Percentiles rank a stretch among this genome's conserved stretches.
Evolutionary conservation across 2,113 vertebrate genomes (phyloP).

Genomic region (Coracopsis vasa): DNA sequence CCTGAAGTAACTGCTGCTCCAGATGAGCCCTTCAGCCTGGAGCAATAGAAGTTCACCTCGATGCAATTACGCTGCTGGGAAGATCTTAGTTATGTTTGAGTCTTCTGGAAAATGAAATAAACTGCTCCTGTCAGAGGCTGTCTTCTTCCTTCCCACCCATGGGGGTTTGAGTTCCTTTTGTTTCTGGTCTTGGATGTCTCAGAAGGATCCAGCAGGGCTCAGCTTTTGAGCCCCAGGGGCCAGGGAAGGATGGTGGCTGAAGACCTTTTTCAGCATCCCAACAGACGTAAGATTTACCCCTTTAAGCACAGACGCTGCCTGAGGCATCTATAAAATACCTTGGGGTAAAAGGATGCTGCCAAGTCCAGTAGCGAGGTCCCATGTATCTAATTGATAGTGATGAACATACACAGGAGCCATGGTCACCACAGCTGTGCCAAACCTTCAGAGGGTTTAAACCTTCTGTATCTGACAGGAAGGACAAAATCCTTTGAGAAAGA

Average conservation of each 20-base stretch:
- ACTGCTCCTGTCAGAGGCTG: neutral
- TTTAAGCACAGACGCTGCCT: neutral
- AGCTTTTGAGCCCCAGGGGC: neutral
- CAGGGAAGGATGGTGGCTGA: neutral
- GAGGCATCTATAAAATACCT: neutral
- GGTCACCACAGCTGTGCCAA: neutral
- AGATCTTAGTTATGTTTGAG: neutral
- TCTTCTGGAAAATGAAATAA: neutral
- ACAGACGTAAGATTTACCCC: neutral
- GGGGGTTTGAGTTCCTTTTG: neutral
- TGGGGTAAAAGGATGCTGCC: neutral
- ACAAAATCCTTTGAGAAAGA: neutral
- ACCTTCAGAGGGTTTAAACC: neutral
- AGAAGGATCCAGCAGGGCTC: neutral
- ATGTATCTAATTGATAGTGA: neutral
- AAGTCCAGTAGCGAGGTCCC: accelerated
- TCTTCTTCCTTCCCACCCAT: neutral
- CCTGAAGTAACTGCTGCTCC: neutral
- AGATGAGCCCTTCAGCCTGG: neutral
- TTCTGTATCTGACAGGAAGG: neutral
- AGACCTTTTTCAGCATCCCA: neutral
- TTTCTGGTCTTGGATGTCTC: neutral
- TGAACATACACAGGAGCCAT: neutral
- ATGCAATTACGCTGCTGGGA: neutral
- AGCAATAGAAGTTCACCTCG: neutral